Percentiles rank a stretch among this genome's conserved stretches.
Evolutionary conservation across 2,113 vertebrate species (phyloP).

Genomic region (Eupsittula cactorum): DNA sequence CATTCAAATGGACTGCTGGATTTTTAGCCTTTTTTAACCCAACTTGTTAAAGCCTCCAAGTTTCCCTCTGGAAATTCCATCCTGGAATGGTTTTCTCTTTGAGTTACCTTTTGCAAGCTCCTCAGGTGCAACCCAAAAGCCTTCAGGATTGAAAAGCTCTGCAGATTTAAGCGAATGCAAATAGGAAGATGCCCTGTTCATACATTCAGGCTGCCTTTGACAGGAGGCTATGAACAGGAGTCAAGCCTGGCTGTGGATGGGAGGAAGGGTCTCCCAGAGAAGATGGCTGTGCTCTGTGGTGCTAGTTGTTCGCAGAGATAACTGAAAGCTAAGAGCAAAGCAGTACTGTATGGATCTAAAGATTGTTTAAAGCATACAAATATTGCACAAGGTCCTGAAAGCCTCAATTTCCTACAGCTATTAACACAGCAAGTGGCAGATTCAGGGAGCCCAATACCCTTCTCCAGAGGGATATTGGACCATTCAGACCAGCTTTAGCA

Average conservation of each 20-base stretch:
- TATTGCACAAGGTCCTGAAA: background rate
- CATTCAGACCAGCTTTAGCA: background rate
- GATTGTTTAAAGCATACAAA: background rate
- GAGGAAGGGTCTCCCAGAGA: background rate
- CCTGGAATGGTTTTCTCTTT: conserved; percentile 1
- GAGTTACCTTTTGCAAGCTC: background rate
- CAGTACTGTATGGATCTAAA: background rate
- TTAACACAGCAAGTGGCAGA: background rate
- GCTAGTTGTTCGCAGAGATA: background rate
- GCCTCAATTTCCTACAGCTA: background rate
- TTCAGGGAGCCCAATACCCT: background rate
- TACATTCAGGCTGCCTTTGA: background rate
- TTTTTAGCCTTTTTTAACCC: background rate
- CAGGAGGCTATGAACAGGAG: background rate
- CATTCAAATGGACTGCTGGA: background rate
- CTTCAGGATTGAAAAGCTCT: background rate
- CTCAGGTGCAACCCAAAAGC: background rate
- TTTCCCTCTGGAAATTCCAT: conserved; percentile 52
- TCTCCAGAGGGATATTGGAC: background rate
- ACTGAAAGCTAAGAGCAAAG: background rate
- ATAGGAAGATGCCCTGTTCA: background rate
- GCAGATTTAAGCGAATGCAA: background rate
- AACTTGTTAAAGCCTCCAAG: background rate
- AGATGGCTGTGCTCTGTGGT: background rate
- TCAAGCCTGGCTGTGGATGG: background rate